Evolutionary conservation across 2,888 invertebrate species (phyloP).

Genomic region (Phragmatobia fuliginosa): DNA sequence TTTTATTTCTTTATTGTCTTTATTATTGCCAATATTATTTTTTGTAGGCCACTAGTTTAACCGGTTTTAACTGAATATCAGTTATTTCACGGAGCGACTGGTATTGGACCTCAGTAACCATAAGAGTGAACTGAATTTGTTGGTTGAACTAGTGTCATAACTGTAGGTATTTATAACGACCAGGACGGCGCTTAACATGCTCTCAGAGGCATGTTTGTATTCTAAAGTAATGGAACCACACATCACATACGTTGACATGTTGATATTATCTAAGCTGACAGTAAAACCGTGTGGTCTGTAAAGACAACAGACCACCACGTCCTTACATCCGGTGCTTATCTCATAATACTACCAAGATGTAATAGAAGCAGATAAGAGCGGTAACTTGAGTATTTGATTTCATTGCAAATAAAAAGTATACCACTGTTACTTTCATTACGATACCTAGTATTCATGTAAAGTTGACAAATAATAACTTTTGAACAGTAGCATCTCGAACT

Average conservation of each 20-base stretch:
- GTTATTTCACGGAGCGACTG: no score
- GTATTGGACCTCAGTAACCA: no score
- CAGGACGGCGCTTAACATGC: no score
- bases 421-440: not conserved
- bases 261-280: constrained; percentile 12
- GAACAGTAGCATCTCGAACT: not conserved
- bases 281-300: constrained; percentile 1
- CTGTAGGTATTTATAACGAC: no score
- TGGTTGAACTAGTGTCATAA: no score
- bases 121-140: no score
- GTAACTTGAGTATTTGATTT: not conserved
- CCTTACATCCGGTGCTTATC: constrained; percentile 6
- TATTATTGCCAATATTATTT: no score
- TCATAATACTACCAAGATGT: not conserved
- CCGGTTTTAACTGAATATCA: no score
- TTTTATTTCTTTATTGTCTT: no score
- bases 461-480: not conserved
- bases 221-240: not conserved
- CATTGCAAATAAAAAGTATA: not conserved
- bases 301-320: constrained; percentile 13
- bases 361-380: constrained; percentile 3
- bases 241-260: not conserved
- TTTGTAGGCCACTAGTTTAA: no score
- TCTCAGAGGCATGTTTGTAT: not conserved
- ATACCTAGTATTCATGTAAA: not conserved